Conservation (phyloP, 2,113 vertebrate genomes). For the Carassius gibelio region DNA sequence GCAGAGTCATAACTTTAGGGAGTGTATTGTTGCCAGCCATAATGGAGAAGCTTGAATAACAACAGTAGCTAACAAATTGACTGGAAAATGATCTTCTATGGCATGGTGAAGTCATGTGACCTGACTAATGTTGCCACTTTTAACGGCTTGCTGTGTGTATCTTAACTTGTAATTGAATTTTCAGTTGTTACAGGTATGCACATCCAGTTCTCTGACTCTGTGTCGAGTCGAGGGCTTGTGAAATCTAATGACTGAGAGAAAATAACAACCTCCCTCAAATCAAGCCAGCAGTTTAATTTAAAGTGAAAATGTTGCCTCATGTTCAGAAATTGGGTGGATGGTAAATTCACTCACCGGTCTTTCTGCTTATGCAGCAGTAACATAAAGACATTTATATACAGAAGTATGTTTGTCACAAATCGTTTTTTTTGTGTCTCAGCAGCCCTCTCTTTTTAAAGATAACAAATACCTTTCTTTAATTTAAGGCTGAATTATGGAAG, state of each 20-base stretch:
- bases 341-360: not conserved
- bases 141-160: not conserved
- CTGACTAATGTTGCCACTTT: not conserved
- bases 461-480: not conserved
- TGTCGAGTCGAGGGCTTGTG: constrained; percentile 12
- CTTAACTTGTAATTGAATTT: constrained; percentile 39
- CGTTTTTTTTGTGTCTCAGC: not conserved
- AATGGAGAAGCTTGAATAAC: not conserved
- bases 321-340: not conserved
- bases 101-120: constrained; percentile 6
- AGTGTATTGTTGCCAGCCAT: not conserved
- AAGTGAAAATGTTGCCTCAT: constrained; percentile 18
- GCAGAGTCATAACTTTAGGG: not conserved
- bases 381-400: not conserved
- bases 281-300: constrained; percentile 34
- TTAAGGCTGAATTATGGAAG: not conserved
- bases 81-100: not conserved
- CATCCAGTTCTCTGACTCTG: not conserved
- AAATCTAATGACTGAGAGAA: constrained; percentile 1
- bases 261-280: constrained; percentile 21
- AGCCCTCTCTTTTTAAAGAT: not conserved
- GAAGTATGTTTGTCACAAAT: not conserved
- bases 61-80: constrained; percentile 2
- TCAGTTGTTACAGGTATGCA: constrained; percentile 11
- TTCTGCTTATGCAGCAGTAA: constrained; percentile 6